A percentile compares a stretch with the other conserved stretches of the same genome.
Evolutionary conservation across 2,888 invertebrate genomes (phyloP).

Genomic region (Pseudeuparius sepicola): DNA sequence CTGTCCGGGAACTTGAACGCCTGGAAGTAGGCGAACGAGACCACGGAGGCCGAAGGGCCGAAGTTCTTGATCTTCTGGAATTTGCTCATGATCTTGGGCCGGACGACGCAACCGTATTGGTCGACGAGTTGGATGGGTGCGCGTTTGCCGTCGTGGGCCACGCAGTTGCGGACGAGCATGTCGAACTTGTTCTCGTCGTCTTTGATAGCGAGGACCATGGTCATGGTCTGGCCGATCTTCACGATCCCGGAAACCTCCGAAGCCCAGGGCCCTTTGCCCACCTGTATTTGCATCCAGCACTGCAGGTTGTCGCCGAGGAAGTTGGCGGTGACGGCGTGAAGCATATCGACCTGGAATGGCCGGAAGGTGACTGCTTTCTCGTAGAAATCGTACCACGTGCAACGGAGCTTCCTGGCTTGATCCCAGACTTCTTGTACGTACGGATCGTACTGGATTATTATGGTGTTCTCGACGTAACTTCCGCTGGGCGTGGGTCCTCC

Average conservation of each 20-base stretch:
- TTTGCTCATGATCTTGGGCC: slow-evolving; percentile 90
- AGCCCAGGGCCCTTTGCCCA: slow-evolving; percentile 95
- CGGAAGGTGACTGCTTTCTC: slow-evolving; percentile 91
- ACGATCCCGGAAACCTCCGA: slow-evolving; percentile 92
- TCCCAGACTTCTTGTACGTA: slow-evolving; percentile 95
- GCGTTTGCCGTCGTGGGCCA: slow-evolving; percentile 88
- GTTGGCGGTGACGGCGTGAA: slow-evolving; percentile 90
- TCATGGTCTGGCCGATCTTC: slow-evolving; percentile 94
- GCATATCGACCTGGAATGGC: slow-evolving; percentile 92
- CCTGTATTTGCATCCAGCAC: slow-evolving; percentile 97
- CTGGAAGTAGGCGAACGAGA: slow-evolving; percentile 92
- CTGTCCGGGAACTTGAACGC: slow-evolving; percentile 95
- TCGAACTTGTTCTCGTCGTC: slow-evolving; percentile 95
- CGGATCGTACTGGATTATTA: slow-evolving; percentile 90
- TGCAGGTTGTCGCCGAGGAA: slow-evolving; percentile 91
- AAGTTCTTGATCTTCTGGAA: slow-evolving; percentile 96
- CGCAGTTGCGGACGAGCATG: slow-evolving; percentile 89
- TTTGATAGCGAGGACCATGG: slow-evolving; percentile 91
- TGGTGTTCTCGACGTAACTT: slow-evolving; percentile 89
- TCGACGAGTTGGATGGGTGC: slow-evolving; percentile 89
- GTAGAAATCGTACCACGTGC: slow-evolving; percentile 95
- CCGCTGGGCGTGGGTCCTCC: slow-evolving; percentile 86
- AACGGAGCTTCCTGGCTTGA: slow-evolving; percentile 82
- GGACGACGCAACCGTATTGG: slow-evolving; percentile 85
- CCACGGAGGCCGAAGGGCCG: slow-evolving; percentile 87